Percentiles rank a stretch among this genome's conserved stretches.
Conservation (phyloP, 2,888 invertebrate genomes). For the Dione juno region DNA sequence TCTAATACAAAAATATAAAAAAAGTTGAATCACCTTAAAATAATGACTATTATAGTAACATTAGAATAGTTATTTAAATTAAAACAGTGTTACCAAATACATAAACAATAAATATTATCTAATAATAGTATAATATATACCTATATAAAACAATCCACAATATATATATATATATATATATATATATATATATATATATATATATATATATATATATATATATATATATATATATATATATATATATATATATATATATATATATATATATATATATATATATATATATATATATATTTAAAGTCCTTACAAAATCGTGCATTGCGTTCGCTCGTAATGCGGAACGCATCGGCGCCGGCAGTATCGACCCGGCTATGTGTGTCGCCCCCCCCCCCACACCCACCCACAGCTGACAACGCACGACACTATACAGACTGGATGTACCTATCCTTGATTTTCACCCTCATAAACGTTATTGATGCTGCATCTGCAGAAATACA, state of each 20-base stretch:
- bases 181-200: neutral
- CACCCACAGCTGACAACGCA: slow-evolving; percentile 51
- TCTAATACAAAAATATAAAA: too few relatives aligned
- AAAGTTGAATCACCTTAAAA: too few relatives aligned
- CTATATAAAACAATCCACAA: too few relatives aligned
- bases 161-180: too few relatives aligned
- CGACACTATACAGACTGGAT: slow-evolving; percentile 26
- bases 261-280: neutral
- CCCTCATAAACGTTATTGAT: slow-evolving; percentile 39
- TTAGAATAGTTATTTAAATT: too few relatives aligned
- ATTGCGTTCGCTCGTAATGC: slow-evolving; percentile 43
- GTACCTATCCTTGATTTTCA: slow-evolving; percentile 35
- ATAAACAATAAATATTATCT: too few relatives aligned
- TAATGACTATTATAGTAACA: too few relatives aligned
- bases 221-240: neutral
- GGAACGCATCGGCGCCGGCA: slow-evolving; percentile 74
- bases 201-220: neutral
- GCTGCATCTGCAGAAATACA: slow-evolving; percentile 33
- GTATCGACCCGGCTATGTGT: slow-evolving; percentile 79
- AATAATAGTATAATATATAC: too few relatives aligned
- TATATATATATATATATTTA: neutral
- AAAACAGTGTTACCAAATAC: too few relatives aligned
- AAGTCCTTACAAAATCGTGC: slow-evolving; percentile 14
- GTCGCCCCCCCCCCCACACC: slow-evolving; percentile 63
- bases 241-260: neutral